Evolutionary conservation across 2,797 vertebrate species (phyloP).

Genomic region (Phataginus tetradactyla): DNA sequence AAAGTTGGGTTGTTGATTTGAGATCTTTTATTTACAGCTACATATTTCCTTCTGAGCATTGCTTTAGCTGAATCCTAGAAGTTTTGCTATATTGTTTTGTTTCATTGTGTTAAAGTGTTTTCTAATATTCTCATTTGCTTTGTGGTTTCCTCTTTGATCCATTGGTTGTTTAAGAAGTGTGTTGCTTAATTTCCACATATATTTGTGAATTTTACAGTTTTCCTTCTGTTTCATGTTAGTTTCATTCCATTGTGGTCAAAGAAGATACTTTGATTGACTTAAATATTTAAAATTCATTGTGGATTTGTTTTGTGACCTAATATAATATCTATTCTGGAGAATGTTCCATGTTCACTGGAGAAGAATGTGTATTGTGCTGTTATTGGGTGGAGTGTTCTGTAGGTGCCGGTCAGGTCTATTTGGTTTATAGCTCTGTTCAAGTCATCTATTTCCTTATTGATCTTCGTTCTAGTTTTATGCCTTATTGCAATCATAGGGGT

Average conservation of each 20-base stretch:
- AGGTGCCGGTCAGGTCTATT: not conserved
- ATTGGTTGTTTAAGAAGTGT: not conserved
- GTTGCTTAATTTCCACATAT: not conserved
- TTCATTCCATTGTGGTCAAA: not conserved
- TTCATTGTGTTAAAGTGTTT: not conserved
- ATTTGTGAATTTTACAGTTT: not conserved
- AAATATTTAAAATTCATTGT: not conserved
- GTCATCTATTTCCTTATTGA: not conserved
- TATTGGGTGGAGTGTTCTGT: not conserved
- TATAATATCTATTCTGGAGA: not conserved
- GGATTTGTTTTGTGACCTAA: not conserved
- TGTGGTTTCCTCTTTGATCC: constrained; percentile 5
- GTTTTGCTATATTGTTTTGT: not conserved
- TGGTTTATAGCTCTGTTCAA: not conserved
- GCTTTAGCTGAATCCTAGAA: not conserved
- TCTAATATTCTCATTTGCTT: not conserved
- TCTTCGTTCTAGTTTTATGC: not conserved
- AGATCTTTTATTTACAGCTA: not conserved
- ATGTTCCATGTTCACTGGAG: not conserved
- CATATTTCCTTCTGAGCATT: not conserved
- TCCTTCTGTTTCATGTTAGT: not conserved
- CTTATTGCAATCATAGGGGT: not conserved
- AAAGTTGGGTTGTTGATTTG: not conserved
- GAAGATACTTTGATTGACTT: not conserved
- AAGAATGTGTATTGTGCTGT: not conserved